Evolutionary conservation across 2,888 invertebrate species (phyloP), one percentile per base, ranked within the genome.

Genomic region (Ochropacha duplaris): DNA sequence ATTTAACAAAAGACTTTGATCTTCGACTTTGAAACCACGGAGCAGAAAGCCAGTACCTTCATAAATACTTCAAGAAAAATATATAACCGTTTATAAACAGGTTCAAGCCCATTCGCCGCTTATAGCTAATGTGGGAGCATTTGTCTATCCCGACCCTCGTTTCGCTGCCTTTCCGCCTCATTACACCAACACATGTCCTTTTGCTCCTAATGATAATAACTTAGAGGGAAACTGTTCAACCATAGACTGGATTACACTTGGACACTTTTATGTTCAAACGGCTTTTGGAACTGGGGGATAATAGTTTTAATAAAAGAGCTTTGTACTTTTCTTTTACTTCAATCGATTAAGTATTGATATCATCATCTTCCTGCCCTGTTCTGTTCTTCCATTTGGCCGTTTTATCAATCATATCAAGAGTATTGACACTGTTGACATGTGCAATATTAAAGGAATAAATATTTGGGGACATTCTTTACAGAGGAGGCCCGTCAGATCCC

Each of bases 151-250:
- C 16, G 16, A 52, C 52, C 52, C 52, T 52, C 19, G 28, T 51
- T 26, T 28, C 51, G n/a, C 28, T 22, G 16, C 11, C 52, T 34
- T 12, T 31, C 34, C 22, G 11, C 52, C 16, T 52, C 31, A 34
- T 52, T 52, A 31, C 52, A 31, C 52, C 34, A 52, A 52, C 52
- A 19, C 22, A 52, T 31, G 31, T 52, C 12, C 16, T 5, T 19
- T 3, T 14, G 6, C 12, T 11, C 44, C 44, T 44, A 44, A 44
- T 44, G 44, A 44, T 19, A 44, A 44, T 44, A 44, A 44, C 44
- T 44, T 44, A 44, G 44, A 9, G 19, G 2, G 44, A 19, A 36
- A 44, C 44, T 44, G 44, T 5, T 44, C 16, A n/a, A 44, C 44
- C 44, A 44, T 44, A 2, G 19, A 44, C 44, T 44, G 16, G 19